Percentiles rank a stretch among this genome's conserved stretches.
Conservation (phyloP, 2,888 invertebrate species). For the Ophonus ardosiacus region DNA sequence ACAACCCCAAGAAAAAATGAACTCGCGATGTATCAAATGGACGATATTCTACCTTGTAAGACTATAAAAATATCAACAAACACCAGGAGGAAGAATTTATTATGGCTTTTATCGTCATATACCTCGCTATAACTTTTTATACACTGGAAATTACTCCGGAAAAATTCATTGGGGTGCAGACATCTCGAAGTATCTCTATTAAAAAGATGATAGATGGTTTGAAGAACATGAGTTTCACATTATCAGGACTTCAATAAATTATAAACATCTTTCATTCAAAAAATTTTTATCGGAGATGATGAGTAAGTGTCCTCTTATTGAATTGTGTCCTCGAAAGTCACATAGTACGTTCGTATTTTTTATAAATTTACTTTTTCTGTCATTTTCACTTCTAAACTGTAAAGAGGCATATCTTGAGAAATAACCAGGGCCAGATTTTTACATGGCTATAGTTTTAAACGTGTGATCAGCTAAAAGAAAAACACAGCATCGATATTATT, state of each 20-base stretch:
- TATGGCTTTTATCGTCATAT: conserved; percentile 9
- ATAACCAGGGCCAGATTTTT: too few species aligned
- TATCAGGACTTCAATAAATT: neutral
- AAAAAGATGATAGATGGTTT: neutral
- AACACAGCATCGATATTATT: too few species aligned
- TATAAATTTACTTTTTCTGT: too few species aligned
- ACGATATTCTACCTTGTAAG: conserved; percentile 13
- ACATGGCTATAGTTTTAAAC: too few species aligned
- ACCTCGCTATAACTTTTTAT: conserved; percentile 13
- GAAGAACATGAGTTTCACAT: neutral
- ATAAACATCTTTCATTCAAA: neutral
- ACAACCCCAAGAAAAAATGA: neutral
- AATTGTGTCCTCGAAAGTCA: too few species aligned
- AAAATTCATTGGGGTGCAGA: neutral
- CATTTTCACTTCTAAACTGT: too few species aligned
- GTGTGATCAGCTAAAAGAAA: too few species aligned
- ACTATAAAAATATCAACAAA: conserved; percentile 37
- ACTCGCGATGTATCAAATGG: conserved; percentile 3
- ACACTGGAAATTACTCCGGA: conserved; percentile 5
- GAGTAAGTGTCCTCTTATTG: too few species aligned
- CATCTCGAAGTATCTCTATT: neutral
- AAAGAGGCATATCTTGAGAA: too few species aligned
- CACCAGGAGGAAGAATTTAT: conserved; percentile 13
- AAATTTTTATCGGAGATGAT: too few species aligned
- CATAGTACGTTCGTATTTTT: too few species aligned